Percentiles rank a stretch among this genome's conserved stretches.
Conservation (phyloP, 1,140 invertebrate species). For the Eumeta japonica region DNA sequence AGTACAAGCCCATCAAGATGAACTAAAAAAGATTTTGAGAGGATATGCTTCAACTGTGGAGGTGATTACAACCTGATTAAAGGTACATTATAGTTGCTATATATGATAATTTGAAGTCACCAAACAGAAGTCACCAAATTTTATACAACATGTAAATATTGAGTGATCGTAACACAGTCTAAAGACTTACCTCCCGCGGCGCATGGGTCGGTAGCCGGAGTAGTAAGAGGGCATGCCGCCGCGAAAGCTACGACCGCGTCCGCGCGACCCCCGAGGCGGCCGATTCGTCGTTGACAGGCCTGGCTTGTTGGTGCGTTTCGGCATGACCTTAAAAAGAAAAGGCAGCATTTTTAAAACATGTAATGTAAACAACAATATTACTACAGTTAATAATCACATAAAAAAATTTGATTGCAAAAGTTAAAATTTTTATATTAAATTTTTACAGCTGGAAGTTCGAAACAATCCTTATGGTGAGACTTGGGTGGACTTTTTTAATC, state of each 20-base stretch:
- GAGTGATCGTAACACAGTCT: too few relatives aligned
- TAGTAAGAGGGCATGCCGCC: constrained; percentile 63
- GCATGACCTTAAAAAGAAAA: constrained; percentile 72
- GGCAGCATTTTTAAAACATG: not conserved
- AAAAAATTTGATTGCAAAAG: not conserved
- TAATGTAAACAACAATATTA: not conserved
- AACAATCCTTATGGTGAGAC: too few relatives aligned
- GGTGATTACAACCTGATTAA: too few relatives aligned
- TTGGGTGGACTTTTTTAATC: not conserved
- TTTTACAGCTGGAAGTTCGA: not conserved
- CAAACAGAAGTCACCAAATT: too few relatives aligned
- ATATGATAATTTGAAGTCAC: too few relatives aligned
- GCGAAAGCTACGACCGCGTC: constrained; percentile 64
- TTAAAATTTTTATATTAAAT: not conserved
- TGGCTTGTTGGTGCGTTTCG: constrained; percentile 96
- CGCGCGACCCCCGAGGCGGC: constrained; percentile 72
- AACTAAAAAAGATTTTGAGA: too few relatives aligned
- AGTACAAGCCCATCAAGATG: too few relatives aligned
- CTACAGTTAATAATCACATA: not conserved
- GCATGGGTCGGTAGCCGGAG: constrained; percentile 65
- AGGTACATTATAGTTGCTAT: too few relatives aligned
- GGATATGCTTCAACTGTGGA: too few relatives aligned
- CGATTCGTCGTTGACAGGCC: constrained; percentile 94
- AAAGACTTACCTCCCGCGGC: constrained; percentile 73
- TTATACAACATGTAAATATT: too few relatives aligned